Evolutionary conservation across 2,888 invertebrate genomes (phyloP).

Genomic region (Caradrina clavipalpis): DNA sequence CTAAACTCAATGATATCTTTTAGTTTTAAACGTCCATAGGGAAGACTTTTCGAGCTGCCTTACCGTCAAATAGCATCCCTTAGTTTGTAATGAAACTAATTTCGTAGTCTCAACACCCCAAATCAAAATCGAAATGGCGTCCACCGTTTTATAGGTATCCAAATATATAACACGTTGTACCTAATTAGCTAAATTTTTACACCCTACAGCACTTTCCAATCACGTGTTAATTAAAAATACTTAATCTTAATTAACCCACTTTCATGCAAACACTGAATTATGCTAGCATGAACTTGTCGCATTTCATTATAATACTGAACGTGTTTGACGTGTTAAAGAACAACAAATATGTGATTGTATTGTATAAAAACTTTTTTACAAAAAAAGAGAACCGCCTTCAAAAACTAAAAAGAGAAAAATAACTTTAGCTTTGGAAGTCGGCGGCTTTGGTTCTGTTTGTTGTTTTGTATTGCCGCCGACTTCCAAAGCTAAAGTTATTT

Average conservation of each 20-base stretch:
- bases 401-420: too few relatives aligned
- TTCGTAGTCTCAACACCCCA: background rate
- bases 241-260: constrained; percentile 61
- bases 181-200: constrained; percentile 26
- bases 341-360: constrained; percentile 21
- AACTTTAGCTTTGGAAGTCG: too few relatives aligned
- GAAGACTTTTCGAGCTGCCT: background rate
- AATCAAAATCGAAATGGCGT: background rate
- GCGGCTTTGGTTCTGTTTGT: too few relatives aligned
- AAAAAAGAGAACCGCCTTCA: too few relatives aligned
- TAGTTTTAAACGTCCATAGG: too few relatives aligned
- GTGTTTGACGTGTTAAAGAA: constrained; percentile 34
- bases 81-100: background rate
- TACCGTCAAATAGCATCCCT: background rate
- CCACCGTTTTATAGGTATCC: background rate
- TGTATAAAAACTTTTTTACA: too few relatives aligned
- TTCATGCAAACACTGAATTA: constrained; percentile 48
- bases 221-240: constrained; percentile 54
- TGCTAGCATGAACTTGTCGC: constrained; percentile 60
- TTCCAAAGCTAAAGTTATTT: too few relatives aligned
- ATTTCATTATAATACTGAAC: constrained; percentile 49
- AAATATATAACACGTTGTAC: constrained; percentile 1
- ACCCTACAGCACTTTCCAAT: constrained; percentile 51
- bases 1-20: too few relatives aligned
- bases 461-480: too few relatives aligned